phyloP scores from a whole-genome alignment of 2,113 vertebrate species.

The Prietella phreatophila region DNA sequence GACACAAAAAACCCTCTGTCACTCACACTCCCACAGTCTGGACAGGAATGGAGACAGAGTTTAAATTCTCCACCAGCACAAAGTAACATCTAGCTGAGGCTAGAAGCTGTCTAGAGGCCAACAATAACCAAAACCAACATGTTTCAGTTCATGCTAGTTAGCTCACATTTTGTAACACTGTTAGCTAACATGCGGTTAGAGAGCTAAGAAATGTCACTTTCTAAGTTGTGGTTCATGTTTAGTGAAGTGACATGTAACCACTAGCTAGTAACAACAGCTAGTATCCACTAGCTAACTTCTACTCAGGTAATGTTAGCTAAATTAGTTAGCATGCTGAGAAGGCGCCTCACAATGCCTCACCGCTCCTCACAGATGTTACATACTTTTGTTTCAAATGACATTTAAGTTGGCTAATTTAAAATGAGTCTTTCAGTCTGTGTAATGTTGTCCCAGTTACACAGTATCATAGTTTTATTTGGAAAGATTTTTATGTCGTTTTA shows the following conservation, averaged over 20 bases:
- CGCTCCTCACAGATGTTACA: neutral
- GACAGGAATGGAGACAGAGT: neutral
- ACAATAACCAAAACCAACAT: neutral
- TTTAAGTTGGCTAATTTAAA: neutral
- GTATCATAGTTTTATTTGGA: neutral
- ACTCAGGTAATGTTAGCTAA: neutral
- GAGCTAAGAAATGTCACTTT: neutral
- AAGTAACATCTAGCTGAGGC: neutral
- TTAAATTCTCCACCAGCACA: neutral
- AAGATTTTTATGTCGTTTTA: neutral
- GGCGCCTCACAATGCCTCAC: too few species aligned
- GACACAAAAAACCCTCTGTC: conserved; percentile 30
- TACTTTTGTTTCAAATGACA: neutral
- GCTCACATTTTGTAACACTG: neutral
- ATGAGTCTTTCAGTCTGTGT: neutral
- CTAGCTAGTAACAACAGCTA: too few species aligned
- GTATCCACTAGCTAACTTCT: too few species aligned
- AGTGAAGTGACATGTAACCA: too few species aligned
- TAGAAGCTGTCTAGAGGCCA: neutral
- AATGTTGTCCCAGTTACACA: too few species aligned
- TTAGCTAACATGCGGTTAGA: neutral
- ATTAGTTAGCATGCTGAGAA: neutral
- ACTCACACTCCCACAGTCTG: conserved; percentile 39
- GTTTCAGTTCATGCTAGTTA: neutral
- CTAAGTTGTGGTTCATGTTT: neutral